Evolutionary conservation across 2,797 vertebrate genomes (phyloP).

Genomic region (Chrosomus eos): DNA sequence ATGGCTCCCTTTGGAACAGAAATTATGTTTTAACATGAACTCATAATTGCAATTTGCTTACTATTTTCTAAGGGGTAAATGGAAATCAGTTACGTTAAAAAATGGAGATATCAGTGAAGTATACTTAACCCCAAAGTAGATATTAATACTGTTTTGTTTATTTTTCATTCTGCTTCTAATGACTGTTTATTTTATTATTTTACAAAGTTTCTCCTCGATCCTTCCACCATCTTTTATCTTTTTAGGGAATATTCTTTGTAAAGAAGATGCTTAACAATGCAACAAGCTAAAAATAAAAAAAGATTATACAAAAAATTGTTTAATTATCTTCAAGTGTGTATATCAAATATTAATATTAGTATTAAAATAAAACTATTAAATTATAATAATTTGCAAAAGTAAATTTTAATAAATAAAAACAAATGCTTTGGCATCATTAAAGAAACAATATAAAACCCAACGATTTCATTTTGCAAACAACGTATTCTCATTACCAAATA

Average conservation of each 20-base stretch:
- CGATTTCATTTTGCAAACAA: too few species aligned
- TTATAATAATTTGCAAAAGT: too few species aligned
- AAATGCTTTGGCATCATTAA: too few species aligned
- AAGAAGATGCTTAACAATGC: too few species aligned
- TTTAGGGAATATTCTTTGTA: background rate
- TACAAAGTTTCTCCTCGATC: background rate
- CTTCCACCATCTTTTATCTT: background rate
- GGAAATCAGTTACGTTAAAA: too few species aligned
- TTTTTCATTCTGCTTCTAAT: background rate
- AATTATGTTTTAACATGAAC: background rate
- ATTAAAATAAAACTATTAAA: too few species aligned
- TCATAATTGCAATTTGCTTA: background rate
- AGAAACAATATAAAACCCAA: too few species aligned
- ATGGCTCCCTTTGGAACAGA: conserved; percentile 81
- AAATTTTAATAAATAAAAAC: too few species aligned
- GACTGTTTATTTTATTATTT: background rate
- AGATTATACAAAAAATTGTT: background rate
- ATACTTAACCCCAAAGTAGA: background rate
- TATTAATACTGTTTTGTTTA: background rate
- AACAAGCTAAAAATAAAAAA: background rate
- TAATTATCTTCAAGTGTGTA: background rate
- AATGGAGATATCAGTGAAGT: background rate
- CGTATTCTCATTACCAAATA: too few species aligned
- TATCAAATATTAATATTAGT: background rate
- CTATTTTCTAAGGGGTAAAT: background rate